Base-by-base conservation (phyloP, 2,888 invertebrate species). In the Carpatolechia fugitivella region DNA sequence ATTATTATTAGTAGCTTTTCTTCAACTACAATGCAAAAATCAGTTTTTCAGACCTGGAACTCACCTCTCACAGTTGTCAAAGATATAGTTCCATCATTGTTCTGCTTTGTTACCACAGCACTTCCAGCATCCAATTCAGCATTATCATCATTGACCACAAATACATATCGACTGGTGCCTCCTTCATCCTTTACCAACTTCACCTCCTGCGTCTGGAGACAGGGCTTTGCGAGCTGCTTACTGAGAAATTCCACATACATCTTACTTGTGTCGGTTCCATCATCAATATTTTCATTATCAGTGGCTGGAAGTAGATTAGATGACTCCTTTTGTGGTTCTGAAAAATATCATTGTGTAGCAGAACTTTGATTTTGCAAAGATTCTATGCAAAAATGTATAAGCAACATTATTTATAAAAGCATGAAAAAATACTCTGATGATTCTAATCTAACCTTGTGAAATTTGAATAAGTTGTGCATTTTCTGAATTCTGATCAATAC, bases 11-110 rank as follows among this genome's bases (percentile, higher is more conserved):
- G 8, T 33, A 24, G 6, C 24, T 6, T 24, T 24, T 24, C 6
- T 24, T 24, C n/a, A n/a, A 24, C 24, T 24, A 33, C 3, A 2
- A 3, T 11, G 33, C 33, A 33, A 33, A 33, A 33, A n/a, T 11
- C 8, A 11, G 10, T 24, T 24, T 24, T 24, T 24, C 3, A 4
- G 3, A 24, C 3, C 6, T 24, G 3, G 6, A 6, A 3, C 13
- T 57, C 70, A 86, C 87, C 86, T 72, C 78, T 74, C 0, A 80
- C 63, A 52, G 81, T 72, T 35, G 82, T 84, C 56, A 88, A 65
- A 18, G 86, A 85, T 63, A 90, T 81, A 60, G 87, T 86, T 1
- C 87, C 89, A 78, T 89, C 86, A 65, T 76, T 73, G 56, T 86
- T 85, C 63, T 87, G 86, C 62, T 82, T 88, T 0, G 85, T 83